Base-by-base conservation (phyloP, 2,113 vertebrate genomes). In the Hippoglossus stenolepis region DNA sequence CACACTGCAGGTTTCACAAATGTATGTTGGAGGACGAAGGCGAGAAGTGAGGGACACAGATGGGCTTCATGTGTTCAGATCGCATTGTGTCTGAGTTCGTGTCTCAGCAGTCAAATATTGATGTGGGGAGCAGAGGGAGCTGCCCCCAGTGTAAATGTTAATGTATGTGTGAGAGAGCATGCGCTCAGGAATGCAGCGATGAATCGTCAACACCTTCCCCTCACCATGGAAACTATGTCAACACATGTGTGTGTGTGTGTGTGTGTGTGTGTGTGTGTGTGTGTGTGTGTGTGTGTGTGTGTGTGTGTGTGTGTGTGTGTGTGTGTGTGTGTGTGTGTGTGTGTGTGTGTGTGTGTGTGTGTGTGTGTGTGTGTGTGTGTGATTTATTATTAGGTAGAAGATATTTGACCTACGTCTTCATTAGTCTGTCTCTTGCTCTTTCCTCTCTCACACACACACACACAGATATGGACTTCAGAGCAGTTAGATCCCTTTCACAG, bases 141-240 rank as follows among this genome's bases (percentile, higher is more conserved):
- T n/a, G n/a, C 23, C 23, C 23, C 23, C 23, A 23, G 23, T 24
- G 78, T 77, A 73, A 72, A 75, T 78, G 84, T 78, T 61, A 59
- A 21, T 74, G 61, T 73, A 75, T 79, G 75, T 70, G 87, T 62
- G 80, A 14, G 72, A 3, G 80, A 56, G 87, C 23, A 17, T 26
- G 76, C 17, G 38, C 28, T 2, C 45, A 74, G 84, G 84, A 88
- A 87, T 84, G 82, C 80, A 75, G 67, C 0, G 0, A 71, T 61
- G 68, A 65, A 83, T 80, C 60, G 14, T 81, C 79, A 79, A 72
- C 83, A 66, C 83, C 73, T 77, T 31, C 58, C 45, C 23, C 77
- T 90, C 85, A 54, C 87, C 83, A 89, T 90, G 87, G 87, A 82
- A 83, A 90, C 89, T 75, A 47, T 89, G 87, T 90, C 85, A 89